Conservation (phyloP, 2,797 vertebrate genomes). For the Phyllotis vaccarum region DNA sequence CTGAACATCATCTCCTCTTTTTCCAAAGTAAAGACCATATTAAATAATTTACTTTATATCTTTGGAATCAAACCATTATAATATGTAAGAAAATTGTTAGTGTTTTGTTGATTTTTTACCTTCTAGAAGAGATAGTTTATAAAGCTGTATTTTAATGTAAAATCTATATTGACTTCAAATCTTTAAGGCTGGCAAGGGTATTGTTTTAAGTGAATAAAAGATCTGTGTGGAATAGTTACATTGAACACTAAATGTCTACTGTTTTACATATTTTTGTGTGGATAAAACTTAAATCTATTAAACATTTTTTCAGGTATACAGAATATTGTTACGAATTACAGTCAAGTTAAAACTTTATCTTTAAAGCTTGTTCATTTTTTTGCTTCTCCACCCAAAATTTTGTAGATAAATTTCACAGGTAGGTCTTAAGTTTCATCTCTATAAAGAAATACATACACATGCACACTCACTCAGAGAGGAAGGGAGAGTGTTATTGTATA, state of each 20-base stretch:
- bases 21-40: constrained; percentile 17
- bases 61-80: constrained; percentile 48
- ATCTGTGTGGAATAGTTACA: neutral
- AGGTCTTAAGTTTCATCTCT: neutral
- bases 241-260: neutral
- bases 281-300: neutral
- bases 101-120: neutral
- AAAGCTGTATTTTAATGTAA: constrained; percentile 40
- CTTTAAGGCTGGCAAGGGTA: constrained; percentile 25
- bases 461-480: neutral
- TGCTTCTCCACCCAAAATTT: constrained; percentile 44
- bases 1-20: neutral
- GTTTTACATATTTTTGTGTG: neutral
- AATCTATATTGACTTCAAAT: constrained; percentile 49
- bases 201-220: neutral
- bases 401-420: neutral
- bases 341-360: constrained; percentile 2
- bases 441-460: neutral
- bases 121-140: constrained; percentile 16
- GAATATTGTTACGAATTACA: neutral
- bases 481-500: neutral
- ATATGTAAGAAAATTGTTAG: constrained; percentile 29
- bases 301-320: neutral
- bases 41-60: constrained; percentile 17
- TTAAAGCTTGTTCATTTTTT: constrained; percentile 50